phyloP scores from a whole-genome alignment of 2,888 invertebrate genomes.

The Loripinus fragilis region DNA sequence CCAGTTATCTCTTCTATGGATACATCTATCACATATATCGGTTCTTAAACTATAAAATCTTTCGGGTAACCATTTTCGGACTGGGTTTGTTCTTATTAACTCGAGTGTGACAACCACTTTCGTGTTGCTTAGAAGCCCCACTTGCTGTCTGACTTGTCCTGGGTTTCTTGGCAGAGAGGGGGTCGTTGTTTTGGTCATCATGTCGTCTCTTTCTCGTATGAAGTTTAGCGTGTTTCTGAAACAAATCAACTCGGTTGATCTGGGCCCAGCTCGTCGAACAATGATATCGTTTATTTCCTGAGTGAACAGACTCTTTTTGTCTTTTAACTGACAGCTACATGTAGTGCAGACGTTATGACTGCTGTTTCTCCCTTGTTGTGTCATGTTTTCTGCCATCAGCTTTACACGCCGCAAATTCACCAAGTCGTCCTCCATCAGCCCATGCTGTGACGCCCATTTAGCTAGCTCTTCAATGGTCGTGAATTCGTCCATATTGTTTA shows the following conservation, averaged over 20 bases:
- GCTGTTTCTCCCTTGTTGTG: background rate
- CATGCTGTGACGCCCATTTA: background rate
- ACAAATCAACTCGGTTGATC: background rate
- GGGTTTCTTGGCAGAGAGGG: no score
- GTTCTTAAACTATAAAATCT: constrained; percentile 37
- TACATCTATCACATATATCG: constrained; percentile 39
- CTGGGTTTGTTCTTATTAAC: background rate
- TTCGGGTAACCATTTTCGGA: constrained; percentile 47
- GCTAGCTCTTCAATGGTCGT: background rate
- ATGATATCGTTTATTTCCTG: background rate
- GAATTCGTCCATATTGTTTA: background rate
- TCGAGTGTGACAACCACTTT: background rate
- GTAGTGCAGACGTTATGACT: background rate
- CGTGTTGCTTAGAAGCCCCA: background rate
- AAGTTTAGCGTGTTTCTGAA: background rate
- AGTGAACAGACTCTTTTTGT: background rate
- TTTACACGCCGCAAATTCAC: background rate
- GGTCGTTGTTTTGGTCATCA: background rate
- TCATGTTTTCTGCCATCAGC: background rate
- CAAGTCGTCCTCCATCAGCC: background rate
- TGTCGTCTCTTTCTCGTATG: constrained; percentile 5
- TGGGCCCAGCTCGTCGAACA: background rate
- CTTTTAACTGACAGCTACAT: background rate
- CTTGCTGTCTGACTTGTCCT: background rate
- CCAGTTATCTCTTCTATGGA: constrained; percentile 27